Base-by-base conservation (phyloP, 2,797 vertebrate species). In the Anabacerthia variegaticeps region DNA sequence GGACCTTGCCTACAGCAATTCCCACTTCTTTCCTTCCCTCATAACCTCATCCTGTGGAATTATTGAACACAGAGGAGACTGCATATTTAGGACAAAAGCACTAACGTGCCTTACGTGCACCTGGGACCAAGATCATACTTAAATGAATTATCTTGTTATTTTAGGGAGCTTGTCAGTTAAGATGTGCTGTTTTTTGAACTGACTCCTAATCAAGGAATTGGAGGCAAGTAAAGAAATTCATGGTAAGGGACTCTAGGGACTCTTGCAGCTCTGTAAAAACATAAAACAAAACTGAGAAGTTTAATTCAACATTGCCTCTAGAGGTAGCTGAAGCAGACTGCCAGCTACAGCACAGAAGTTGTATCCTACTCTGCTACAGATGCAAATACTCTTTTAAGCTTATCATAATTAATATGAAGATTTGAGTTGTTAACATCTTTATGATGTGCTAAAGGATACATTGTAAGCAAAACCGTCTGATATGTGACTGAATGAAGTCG, bases 401-500 rank as follows among this genome's bases (percentile, higher is more conserved):
- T 32, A 34, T 77, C 51, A 34, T 32, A 72, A 85, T 46, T 55
- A 49, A 82, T 22, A 32, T 10, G 62, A 46, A 69, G 10, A 62
- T 44, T 44, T 24, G n/a, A 69, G 23, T 59, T 14, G 32, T 66
- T 54, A 28, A 59, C 3, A 37, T 49, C 27, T 73, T 63, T 69
- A 36, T 19, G 55, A 73, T 3, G 10, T 27, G 23, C 59, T 92
- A 78, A 96, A 99, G 99, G 99, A 99, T 99, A 99, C 99, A 99
- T 11, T 99, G 99, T 98, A 99, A 98, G 98, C 99, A 99, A 98
- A 99, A 99, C 91, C 96, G 98, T 95, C 99, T 98, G 98, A 99
- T 98, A 97, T 99, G 98, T 67, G 98, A 99, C 97, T 99, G 99
- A 98, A 99, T 99, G 97, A 99, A 99, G 97, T 99, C 99, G 4